Evolutionary conservation across 2,888 invertebrate genomes (phyloP), one percentile per base, ranked within the genome.

Genomic region (Torymus auratus): DNA sequence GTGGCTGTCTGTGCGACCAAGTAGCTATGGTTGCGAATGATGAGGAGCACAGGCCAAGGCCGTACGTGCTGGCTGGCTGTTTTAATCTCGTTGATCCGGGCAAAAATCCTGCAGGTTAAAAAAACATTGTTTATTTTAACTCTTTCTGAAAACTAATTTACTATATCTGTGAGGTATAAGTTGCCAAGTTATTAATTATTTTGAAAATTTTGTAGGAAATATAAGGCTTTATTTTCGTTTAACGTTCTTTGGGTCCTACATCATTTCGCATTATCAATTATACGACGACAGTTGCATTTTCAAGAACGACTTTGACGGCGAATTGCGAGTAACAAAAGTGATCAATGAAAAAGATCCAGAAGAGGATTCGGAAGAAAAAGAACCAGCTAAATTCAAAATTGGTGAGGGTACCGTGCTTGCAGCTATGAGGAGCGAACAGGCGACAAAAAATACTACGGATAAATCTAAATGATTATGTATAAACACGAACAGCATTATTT

Each of bases 1-100:
- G 86, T 3, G 90, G 89, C 2, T 91, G 91, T 76, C 80, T 89
- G 1, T 91, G 91, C 82, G 88, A 90, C 60, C 90, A 90, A 78
- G 84, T 90, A 14, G 86, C 88, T 3, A 90, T 91, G 90, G 84
- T 87, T 2, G 83, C 82, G 58, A 90, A 91, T 80, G 90, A 90
- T 77, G 61, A 78, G 2, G 83, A 85, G 13, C 87, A 89, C 74
- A 80, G 87, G 77, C 89, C 91, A 1, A 86, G 86, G 52, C 88
- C 90, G 0, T 90, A 88, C 82, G 77, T 77, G 11, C 80, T 89
- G 20, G 85, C 83, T 15, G 88, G 88, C 12, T 83, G 75, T 7
- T 88, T 85, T 80, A 83, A 86, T 17, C 78, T 91, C 1, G 12
- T 78, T 1, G 90, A 91, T 80, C 87, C 89, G 0, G 91, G 91